phyloP scores from a whole-genome alignment of 2,113 vertebrate species.

The Oryzias curvinotus region DNA sequence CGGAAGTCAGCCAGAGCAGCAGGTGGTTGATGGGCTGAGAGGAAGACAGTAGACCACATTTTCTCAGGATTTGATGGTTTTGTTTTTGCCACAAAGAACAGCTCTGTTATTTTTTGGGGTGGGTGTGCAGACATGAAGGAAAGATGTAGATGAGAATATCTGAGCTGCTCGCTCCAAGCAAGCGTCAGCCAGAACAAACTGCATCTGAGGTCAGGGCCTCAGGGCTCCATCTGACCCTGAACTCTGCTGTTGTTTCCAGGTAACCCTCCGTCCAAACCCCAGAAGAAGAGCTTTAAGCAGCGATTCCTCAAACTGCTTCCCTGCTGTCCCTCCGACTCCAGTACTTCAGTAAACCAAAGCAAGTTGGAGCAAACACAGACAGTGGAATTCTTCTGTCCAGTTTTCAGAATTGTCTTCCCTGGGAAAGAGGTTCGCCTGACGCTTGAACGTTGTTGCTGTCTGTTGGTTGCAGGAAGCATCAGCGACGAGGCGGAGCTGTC shows the following conservation, averaged over 20 bases:
- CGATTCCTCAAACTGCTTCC: conserved; percentile 76
- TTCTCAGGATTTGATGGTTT: no score
- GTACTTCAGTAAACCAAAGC: conserved; percentile 61
- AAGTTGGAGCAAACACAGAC: conserved; percentile 44
- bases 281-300: conserved; percentile 74
- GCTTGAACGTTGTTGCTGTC: neutral
- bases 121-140: no score
- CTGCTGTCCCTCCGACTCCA: conserved; percentile 66
- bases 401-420: neutral
- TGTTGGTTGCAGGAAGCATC: conserved; percentile 77
- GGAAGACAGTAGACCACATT: no score
- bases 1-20: no score
- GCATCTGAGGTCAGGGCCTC: no score
- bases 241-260: conserved; percentile 67
- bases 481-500: conserved; percentile 87
- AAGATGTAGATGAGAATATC: no score
- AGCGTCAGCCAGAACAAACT: no score
- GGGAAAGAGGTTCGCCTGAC: neutral
- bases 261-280: conserved; percentile 68
- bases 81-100: no score
- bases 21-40: no score
- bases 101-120: no score
- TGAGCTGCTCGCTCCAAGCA: no score
- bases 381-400: neutral
- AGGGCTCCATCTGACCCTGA: conserved; percentile 22